Percentiles rank a stretch among this genome's conserved stretches.
Conservation (phyloP, 2,113 vertebrate genomes). For the Crocuta crocuta region DNA sequence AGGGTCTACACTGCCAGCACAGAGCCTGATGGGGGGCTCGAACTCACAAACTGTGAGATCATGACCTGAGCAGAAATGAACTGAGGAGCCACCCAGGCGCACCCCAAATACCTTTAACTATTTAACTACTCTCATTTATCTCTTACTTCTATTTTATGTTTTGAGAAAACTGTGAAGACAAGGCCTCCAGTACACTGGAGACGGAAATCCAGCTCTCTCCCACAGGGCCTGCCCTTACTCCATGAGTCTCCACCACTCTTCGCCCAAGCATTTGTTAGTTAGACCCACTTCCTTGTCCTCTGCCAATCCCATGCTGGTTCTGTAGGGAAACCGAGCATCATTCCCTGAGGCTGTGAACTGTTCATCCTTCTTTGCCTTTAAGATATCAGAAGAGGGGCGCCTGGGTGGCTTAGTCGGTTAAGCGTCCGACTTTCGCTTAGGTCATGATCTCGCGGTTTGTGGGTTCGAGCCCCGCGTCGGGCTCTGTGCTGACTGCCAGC, state of each 20-base stretch:
- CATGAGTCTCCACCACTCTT: not conserved
- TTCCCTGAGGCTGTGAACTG: not conserved
- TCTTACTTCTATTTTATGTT: not conserved
- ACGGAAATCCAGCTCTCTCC: not conserved
- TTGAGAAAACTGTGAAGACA: not conserved
- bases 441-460: no score
- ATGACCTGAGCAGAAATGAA: no score
- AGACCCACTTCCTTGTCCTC: not conserved
- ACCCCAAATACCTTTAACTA: no score
- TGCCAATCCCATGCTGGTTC: not conserved
- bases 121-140: not conserved
- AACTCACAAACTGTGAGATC: no score
- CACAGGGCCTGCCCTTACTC: not conserved
- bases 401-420: no score
- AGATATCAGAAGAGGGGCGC: not conserved
- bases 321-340: not conserved
- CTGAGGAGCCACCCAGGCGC: no score
- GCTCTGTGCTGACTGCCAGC: no score
- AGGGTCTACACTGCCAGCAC: no score
- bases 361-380: not conserved
- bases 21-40: no score
- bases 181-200: not conserved
- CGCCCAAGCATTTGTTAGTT: rapidly evolving
- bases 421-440: no score
- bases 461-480: no score